These are phyloP conservation scores for Cephalopholis sonnerati DNA, from an alignment of 2,113 vertebrate species.

Conservation along the genomic window DNA sequence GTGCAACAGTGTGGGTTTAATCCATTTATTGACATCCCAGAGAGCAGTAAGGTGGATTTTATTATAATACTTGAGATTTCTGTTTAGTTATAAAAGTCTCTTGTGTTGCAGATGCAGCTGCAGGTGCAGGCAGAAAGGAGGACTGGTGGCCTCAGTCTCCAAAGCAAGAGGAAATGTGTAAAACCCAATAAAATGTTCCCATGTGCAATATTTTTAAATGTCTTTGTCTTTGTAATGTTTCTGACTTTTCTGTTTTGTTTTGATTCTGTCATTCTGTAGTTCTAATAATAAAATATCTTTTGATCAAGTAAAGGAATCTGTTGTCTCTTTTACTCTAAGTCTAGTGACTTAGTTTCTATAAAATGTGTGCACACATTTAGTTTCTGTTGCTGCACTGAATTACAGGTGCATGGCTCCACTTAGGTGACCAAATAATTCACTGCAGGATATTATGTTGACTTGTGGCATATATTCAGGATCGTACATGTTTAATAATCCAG, in stretches of 20 bases:
- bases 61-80: not conserved
- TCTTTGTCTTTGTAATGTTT: not conserved
- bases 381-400: not conserved
- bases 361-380: not conserved
- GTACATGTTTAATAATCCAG: no score
- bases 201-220: conserved; percentile 8
- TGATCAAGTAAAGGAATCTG: not conserved
- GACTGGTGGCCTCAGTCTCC: conserved; percentile 63
- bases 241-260: not conserved
- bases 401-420: not conserved
- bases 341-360: no score
- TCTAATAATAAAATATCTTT: not conserved
- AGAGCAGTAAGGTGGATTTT: not conserved
- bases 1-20: not conserved
- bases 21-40: not conserved
- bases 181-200: conserved; percentile 52
- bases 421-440: no score
- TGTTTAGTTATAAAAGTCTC: not conserved
- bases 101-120: conserved; percentile 58
- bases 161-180: conserved; percentile 68
- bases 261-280: not conserved
- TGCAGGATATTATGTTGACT: no score
- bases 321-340: no score
- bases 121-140: not conserved
- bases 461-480: no score